Evolutionary conservation across 2,888 invertebrate genomes (phyloP), one percentile per base, ranked within the genome.

Genomic region (Tipula confusa): DNA sequence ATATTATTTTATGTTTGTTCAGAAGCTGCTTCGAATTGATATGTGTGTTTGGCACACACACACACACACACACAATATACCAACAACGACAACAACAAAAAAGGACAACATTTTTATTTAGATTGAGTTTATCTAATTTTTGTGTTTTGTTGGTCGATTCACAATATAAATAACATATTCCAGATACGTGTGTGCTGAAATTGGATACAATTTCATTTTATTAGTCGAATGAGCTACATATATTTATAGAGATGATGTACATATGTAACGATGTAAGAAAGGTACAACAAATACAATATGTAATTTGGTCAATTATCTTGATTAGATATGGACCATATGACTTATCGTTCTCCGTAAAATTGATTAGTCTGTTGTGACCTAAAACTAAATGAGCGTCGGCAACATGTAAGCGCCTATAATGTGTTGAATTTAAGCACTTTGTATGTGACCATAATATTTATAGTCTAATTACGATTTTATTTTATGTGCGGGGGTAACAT

Each of bases 271-370:
- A 38, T 38, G 13, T 38, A 2, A 7, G 24, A 64, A 64, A 64
- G 64, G 64, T 64, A 24, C 15, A 43, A 43, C 64, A 64, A 64
- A 64, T 64, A 64, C n/a, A n/a, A n/a, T 24, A 64, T 64, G 24
- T 64, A 64, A 64, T 64, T 64, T 64, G 18, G 64, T 64, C 64
- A 64, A 64, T 64, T 64, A 24, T 64, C 64, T 64, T 64, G 64
- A 64, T 64, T 64, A 64, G 64, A 64, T 24, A 64, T 64, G 64
- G n/a, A 64, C 18, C 64, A 64, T 64, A 64, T 64, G 64, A 64
- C 24, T 11, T 64, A 24, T 64, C 64, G 24, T 64, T 24, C 64
- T 3, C 24, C 64, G 24, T n/a, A 18, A 18, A 64, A 64, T 64
- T 64, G 18, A 64, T 64, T 24, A 64, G 24, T 7, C 18, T 24